Evolutionary conservation across 2,888 invertebrate genomes (phyloP).

Genomic region (Eristalis arbustorum): DNA sequence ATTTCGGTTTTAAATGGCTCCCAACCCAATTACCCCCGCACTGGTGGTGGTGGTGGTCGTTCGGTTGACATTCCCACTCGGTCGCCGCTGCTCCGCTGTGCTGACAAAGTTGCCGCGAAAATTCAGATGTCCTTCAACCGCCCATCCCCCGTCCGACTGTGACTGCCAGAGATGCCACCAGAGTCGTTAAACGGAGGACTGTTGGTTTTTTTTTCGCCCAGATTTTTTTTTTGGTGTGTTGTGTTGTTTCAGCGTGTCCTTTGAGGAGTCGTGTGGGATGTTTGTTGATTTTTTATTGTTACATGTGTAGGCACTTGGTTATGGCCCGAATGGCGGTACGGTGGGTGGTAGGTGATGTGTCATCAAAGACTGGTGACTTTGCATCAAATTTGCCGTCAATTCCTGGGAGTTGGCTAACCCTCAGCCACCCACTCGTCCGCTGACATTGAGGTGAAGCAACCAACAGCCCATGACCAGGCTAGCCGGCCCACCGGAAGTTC

Average conservation of each 20-base stretch:
- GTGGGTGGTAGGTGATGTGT: not conserved
- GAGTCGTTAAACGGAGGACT: conserved; percentile 19
- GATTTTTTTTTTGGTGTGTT: not conserved
- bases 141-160: not conserved
- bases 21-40: conserved; percentile 24
- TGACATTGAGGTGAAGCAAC: conserved; percentile 38
- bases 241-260: not conserved
- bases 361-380: not conserved
- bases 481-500: not conserved
- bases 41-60: conserved; percentile 8
- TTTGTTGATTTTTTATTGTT: conserved; percentile 1
- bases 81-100: conserved; percentile 1
- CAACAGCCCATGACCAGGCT: not conserved
- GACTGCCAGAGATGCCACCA: conserved; percentile 8
- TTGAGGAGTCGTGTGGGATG: not conserved
- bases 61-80: conserved; percentile 10
- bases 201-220: not conserved
- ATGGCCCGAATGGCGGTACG: not conserved
- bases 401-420: too few species aligned
- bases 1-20: conserved; percentile 57
- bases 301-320: conserved; percentile 21
- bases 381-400: too few species aligned
- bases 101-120: conserved; percentile 50
- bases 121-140: not conserved
- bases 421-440: too few species aligned